Evolutionary conservation across 2,113 vertebrate genomes (phyloP), one percentile per base, ranked within the genome.

Genomic region (Carettochelys insculpta): DNA sequence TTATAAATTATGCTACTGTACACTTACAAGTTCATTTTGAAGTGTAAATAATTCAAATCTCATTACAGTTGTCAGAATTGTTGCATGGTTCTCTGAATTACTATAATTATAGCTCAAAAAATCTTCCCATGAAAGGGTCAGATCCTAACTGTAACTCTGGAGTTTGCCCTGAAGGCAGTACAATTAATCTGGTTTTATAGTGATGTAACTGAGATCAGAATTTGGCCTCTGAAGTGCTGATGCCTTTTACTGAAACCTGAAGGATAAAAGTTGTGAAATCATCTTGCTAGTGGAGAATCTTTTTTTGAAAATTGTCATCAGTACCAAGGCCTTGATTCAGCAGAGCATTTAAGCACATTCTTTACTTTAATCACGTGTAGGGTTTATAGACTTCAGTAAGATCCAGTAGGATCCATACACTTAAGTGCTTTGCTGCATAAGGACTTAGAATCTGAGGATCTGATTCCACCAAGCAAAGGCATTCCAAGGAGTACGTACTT

Each of bases 371-470:
- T n/a, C 17, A 65, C n/a, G 34, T 27, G 53, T 56, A 29, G 80
- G 92, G 85, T 71, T 54, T 31, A 16, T 58, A 92, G 93, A 89
- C 87, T 94, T 92, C 89, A 94, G 92, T 92, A 86, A 87, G 78
- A 51, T 38, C 86, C 80, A 82, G 51, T n/a, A n/a, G n/a, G n/a
- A n/a, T n/a, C 48, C 3, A 3, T 88, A 88, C 88, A 82, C 88
- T 82, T 50, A 92, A 92, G 61, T 80, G 43, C 83, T 92, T 88
- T 80, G 76, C 38, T 92, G 79, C 87, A 86, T 94, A 80, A 82
- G 79, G 80, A 38, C 47, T 89, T 90, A 76, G 84, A 83, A 82
- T 86, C 76, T 86, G 29, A 75, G 61, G n/a, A 88, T 73, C 31
- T 17, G 6, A 41, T 90, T 94, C 71, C 47, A 2, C 83, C 53